Conservation (phyloP, 2,797 vertebrate genomes). For the Monodelphis domestica region DNA sequence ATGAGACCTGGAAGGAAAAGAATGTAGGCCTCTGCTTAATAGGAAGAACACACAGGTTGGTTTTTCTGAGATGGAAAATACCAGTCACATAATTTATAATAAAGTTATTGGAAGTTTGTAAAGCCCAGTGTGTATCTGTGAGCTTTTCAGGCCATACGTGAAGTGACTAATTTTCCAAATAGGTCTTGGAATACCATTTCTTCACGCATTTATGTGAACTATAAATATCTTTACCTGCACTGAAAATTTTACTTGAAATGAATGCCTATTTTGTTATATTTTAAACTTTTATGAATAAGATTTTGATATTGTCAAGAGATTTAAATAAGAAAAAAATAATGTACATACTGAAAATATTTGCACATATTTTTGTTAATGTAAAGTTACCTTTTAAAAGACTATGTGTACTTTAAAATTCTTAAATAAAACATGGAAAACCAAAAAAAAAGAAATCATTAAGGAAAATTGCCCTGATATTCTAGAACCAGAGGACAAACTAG, state of each 20-base stretch:
- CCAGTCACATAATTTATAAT: conserved; percentile 66
- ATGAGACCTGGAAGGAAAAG: conserved; percentile 51
- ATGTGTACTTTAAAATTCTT: conserved; percentile 31
- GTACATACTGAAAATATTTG: conserved; percentile 57
- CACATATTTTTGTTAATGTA: conserved; percentile 63
- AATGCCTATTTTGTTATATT: conserved; percentile 53
- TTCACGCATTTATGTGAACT: conserved; percentile 66
- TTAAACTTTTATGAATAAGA: conserved; percentile 54
- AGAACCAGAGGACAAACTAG: too few relatives aligned
- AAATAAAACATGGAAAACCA: conserved; percentile 20
- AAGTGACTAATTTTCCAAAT: conserved; percentile 41
- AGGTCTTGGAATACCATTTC: conserved; percentile 48
- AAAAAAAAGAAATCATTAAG: too few relatives aligned
- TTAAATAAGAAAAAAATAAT: conserved; percentile 50
- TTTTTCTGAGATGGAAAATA: conserved; percentile 56
- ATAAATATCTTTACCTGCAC: conserved; percentile 49
- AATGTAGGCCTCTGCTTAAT: conserved; percentile 63
- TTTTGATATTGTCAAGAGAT: conserved; percentile 57
- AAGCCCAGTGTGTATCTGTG: conserved; percentile 51
- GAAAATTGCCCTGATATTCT: too few relatives aligned
- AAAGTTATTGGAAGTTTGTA: conserved; percentile 62
- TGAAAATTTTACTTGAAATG: conserved; percentile 67
- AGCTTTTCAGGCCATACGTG: background rate
- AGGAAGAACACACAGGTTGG: conserved; percentile 37
- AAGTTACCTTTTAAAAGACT: conserved; percentile 58